Evolutionary conservation across 37 sponge, comb jelly and placozoan species (phyloP), one percentile per base, ranked within the genome.

Genomic region (Agelas oroides): DNA sequence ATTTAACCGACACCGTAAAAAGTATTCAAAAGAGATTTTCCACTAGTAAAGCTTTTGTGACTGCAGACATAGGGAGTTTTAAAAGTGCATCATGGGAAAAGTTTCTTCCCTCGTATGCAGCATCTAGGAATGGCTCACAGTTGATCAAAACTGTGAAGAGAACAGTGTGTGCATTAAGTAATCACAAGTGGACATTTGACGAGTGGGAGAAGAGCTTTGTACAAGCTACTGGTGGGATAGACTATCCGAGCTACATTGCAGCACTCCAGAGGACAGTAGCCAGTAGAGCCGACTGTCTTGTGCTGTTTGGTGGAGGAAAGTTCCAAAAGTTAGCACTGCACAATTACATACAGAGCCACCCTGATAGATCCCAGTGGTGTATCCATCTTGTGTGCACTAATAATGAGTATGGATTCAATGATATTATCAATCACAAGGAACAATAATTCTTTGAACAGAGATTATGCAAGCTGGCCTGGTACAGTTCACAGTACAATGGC

Each of bases 251-350:
- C 18, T 77, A 77, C 64, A 59, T 77, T 57, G 78, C 78, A 38
- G 78, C 78, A 32, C 64, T 77, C 11, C 78, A 77, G 65, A 77
- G 78, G 33, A 59, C 25, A 24, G 15, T 77, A 20, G 78, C 78
- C 46, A 75, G 76, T 3, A 75, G 60, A 34, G 39, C 78, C 21
- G 39, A n/a, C 8, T 77, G 78, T 40, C 61, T 77, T 35, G 65
- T 77, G 46, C 78, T 77, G n/a, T 6, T 77, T 31, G 78, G 78
- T 16, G 78, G 78, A 60, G 78, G 78, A 1, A 14, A 1, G 1
- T 77, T 77, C 61, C 78, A 77, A 31, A 25, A 34, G 24, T 8
- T 77, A 16, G 63, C 78, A 35, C 17, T 77, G 38, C 38, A 60
- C 1, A 24, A 62, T n/a, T 77, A 77, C 41, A 23, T 77, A 27